Base-by-base conservation (phyloP, 2,888 invertebrate genomes). In the Tipula vernalis region DNA sequence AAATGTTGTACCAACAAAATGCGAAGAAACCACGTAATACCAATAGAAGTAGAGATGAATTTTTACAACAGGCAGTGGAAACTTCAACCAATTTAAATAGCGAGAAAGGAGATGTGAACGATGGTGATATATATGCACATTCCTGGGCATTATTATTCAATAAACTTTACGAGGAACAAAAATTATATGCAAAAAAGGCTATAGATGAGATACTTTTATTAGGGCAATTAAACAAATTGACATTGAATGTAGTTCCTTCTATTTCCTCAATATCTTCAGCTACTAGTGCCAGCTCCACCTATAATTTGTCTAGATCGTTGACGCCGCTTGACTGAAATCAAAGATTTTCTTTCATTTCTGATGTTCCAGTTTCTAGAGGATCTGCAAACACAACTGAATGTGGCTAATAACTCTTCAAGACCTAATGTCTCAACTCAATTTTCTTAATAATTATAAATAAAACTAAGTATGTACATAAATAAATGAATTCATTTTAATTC, bases 131-230 rank as follows among this genome's bases (percentile, higher is more conserved):
- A 51, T 51, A 51, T 51, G 51, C 51, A 51, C 51, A 51, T 51
- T 51, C 15, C 51, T 51, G 51, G 51, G 13, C 51, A 51, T 51
- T 51, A n/a, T 51, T n/a, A 51, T 51, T 51, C 15, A 51, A 51
- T 51, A 51, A 51, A 51, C 15, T 84, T 36, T 84, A 5, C n/a
- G 36, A 36, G 39, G 84, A 84, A 84, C 84, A 84, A 84, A 28
- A 84, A 84, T 84, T 84, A 84, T 84, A 84, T 15, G 44, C 41
- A n/a, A 86, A 86, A 86, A 86, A 86, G 42, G 42, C 42, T 42
- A 42, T 42, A 42, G 42, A 42, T 42, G 42, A 42, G 13, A 86
- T 86, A 6, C 36, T 47, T 44, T 28, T 86, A 44, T 86, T 47
- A 47, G 47, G 47, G 12, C 86, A 47, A 86, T 47, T 86, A 15